Conservation (phyloP, 2,888 invertebrate genomes). For the Lithophane ornitopus region DNA sequence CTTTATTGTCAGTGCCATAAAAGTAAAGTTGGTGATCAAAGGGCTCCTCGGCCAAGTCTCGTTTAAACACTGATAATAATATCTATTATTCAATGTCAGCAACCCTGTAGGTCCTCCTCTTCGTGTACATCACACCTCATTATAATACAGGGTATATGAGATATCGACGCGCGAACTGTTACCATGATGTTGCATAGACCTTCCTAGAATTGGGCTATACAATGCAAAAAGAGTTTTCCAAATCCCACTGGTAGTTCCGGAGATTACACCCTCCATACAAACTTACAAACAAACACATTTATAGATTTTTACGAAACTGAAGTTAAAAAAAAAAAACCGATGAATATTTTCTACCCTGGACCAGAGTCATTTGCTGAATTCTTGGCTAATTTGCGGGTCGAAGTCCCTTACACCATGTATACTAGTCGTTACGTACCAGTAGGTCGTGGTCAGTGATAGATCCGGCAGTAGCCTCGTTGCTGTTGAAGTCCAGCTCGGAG, state of each 20-base stretch:
- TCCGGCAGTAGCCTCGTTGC: constrained; percentile 93
- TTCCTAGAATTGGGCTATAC: no score
- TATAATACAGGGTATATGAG: neutral
- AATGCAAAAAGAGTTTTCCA: no score
- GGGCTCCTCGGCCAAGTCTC: neutral
- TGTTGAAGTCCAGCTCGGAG: constrained; percentile 92
- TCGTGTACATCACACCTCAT: neutral
- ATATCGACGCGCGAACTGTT: neutral
- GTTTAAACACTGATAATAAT: neutral
- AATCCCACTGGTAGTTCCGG: no score
- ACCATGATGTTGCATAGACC: no score
- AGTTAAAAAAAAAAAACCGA: neutral
- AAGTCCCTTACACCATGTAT: neutral
- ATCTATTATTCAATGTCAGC: neutral
- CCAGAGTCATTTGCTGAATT: no score
- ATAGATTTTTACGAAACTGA: no score
- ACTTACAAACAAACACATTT: no score
- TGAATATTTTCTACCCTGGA: neutral
- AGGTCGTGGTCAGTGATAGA: constrained; percentile 91
- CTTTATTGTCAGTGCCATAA: neutral
- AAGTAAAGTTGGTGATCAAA: neutral
- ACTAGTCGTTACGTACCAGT: constrained; percentile 78
- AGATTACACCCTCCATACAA: no score
- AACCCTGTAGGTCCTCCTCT: neutral
- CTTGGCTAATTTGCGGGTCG: neutral